phyloP scores from a whole-genome alignment of 2,888 invertebrate genomes.

The Suillia variegata region DNA sequence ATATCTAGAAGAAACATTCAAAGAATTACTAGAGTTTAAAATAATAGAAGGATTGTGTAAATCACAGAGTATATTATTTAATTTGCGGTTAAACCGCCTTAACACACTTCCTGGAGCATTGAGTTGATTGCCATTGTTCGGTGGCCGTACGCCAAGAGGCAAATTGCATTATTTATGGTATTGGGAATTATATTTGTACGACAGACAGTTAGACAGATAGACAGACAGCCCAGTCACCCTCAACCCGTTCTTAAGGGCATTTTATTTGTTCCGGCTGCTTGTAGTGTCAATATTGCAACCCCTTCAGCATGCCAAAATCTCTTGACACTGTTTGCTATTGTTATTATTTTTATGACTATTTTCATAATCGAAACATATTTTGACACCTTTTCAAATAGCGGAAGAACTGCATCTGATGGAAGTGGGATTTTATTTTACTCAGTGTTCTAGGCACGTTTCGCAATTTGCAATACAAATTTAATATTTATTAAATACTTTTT shows the following conservation, averaged over 20 bases:
- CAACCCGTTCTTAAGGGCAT: conserved; percentile 26
- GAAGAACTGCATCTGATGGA: too few species aligned
- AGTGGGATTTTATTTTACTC: too few species aligned
- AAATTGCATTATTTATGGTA: conserved; percentile 44
- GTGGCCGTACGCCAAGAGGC: conserved; percentile 27
- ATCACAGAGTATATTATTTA: too few species aligned
- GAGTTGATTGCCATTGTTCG: conserved; percentile 12
- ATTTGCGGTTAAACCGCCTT: conserved; percentile 27
- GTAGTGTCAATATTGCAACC: conserved; percentile 31
- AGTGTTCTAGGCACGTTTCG: too few species aligned
- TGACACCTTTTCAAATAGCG: conserved; percentile 55
- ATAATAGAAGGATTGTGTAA: conserved; percentile 14
- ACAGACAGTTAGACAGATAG: too few species aligned
- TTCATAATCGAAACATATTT: conserved; percentile 51
- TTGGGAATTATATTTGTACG: conserved; percentile 21
- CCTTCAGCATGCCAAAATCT: conserved; percentile 19
- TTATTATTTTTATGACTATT: conserved; percentile 40
- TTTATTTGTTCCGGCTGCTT: conserved; percentile 27
- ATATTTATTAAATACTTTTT: too few species aligned
- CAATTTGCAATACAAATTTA: too few species aligned
- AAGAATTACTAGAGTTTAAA: too few species aligned
- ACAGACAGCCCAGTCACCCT: conserved; percentile 7
- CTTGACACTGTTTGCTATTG: conserved; percentile 38
- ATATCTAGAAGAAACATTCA: conserved; percentile 4
- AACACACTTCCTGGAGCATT: conserved; percentile 11